Conservation (phyloP, 2,113 vertebrate species). For the Phyllopteryx taeniolatus region DNA sequence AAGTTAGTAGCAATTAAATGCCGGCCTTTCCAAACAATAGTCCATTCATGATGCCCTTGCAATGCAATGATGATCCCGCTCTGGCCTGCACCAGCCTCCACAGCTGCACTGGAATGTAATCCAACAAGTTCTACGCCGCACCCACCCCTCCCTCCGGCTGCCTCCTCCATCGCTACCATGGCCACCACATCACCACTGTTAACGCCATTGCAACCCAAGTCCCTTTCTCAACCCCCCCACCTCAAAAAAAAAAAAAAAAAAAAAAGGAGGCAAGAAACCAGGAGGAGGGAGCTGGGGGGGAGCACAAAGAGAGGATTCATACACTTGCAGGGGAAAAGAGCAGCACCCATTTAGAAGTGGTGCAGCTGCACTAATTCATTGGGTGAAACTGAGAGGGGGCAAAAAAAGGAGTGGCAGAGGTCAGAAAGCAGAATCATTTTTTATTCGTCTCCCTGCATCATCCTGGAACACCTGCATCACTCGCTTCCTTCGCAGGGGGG, state of each 20-base stretch:
- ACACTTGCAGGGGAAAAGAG: slow-evolving; percentile 66
- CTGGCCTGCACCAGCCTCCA: slow-evolving; percentile 71
- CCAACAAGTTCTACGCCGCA: slow-evolving; percentile 69
- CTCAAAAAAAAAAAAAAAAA: slow-evolving; percentile 7
- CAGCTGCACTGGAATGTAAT: slow-evolving; percentile 81
- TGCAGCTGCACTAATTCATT: slow-evolving; percentile 81
- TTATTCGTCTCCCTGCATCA: slow-evolving; percentile 65
- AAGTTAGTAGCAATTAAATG: slow-evolving; percentile 66
- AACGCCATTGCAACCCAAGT: slow-evolving; percentile 59
- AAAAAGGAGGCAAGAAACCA: slow-evolving; percentile 66
- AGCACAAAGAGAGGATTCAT: slow-evolving; percentile 82
- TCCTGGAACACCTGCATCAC: slow-evolving; percentile 49
- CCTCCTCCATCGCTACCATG: slow-evolving; percentile 55
- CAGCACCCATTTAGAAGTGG: slow-evolving; percentile 76
- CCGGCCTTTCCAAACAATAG: slow-evolving; percentile 70
- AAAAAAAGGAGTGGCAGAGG: slow-evolving; percentile 63
- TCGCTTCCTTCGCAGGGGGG: not conserved
- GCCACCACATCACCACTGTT: slow-evolving; percentile 63
- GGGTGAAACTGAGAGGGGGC: slow-evolving; percentile 64
- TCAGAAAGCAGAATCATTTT: slow-evolving; percentile 73
- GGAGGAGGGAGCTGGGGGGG: slow-evolving; percentile 24
- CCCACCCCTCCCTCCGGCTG: slow-evolving; percentile 17
- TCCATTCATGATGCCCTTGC: slow-evolving; percentile 74
- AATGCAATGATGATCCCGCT: slow-evolving; percentile 72
- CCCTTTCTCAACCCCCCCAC: slow-evolving; percentile 50